Evolutionary conservation across 2,113 vertebrate species (phyloP).

Genomic region (Myiopsitta monachus): DNA sequence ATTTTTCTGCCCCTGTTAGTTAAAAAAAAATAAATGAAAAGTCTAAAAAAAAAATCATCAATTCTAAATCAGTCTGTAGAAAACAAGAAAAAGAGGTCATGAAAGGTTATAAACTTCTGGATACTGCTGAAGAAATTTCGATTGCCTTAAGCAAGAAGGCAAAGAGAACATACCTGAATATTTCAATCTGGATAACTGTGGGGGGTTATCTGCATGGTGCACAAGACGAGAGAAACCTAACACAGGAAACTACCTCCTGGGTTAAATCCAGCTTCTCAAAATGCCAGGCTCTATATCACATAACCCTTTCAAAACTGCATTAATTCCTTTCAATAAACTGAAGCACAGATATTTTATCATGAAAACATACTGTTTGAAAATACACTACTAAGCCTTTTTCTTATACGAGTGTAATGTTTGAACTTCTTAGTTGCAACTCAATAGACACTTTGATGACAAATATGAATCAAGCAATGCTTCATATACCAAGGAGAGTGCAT

Average conservation of each 20-base stretch:
- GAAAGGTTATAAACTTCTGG: background rate
- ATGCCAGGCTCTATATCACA: background rate
- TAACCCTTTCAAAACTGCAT: background rate
- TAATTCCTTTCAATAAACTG: constrained; percentile 1
- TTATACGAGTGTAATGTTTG: background rate
- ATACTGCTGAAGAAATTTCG: background rate
- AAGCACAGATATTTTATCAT: constrained; percentile 21
- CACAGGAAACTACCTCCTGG: background rate
- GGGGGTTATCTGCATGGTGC: background rate
- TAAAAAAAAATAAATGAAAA: background rate
- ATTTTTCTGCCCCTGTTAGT: background rate
- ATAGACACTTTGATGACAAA: background rate
- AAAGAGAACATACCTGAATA: background rate
- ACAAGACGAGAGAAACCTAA: background rate
- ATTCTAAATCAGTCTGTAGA: background rate
- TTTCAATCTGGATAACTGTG: background rate
- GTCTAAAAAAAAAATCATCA: background rate
- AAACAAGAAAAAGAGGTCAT: background rate
- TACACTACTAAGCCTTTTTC: background rate
- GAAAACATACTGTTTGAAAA: background rate
- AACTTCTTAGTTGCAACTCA: background rate
- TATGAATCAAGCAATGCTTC: background rate
- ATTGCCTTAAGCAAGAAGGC: background rate
- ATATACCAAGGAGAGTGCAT: background rate
- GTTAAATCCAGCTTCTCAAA: background rate